Evolutionary conservation across 2,113 vertebrate species (phyloP), one percentile per base, ranked within the genome.

Genomic region (Hypocryptadius cinnamomeus): DNA sequence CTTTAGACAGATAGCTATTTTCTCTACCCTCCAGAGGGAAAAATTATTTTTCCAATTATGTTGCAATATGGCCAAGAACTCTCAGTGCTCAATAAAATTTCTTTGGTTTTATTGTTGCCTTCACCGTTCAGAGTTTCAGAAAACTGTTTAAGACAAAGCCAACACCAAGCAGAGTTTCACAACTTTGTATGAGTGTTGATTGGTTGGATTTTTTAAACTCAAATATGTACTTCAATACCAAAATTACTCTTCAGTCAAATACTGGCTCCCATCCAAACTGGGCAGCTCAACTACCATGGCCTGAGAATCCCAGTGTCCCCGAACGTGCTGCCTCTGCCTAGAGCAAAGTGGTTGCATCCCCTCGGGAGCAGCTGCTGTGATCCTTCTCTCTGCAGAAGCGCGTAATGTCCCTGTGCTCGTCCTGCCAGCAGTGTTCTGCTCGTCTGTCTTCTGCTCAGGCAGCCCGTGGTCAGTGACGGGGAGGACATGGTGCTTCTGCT

Each of bases 341-440:
- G 37, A 47, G 28, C 31, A 13, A 40, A 64, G 78, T 25, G 27
- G 37, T 35, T 56, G 50, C 27, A 30, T 42, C 30, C 50, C 56
- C 45, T 57, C 15, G 24, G 3, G 2, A 51, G 54, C 56, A 90
- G 93, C 56, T 76, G 31, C 28, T 40, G 0, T 13, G 37, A 9
- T 28, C 31, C 31, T 35, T 3, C 73, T 84, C 50, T 14, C 0
- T 3, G 59, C 64, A 78, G 64, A 74, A 69, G 28, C 3, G 0
- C 0, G 0, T 40, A 4, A 4, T 3, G 8, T 54, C 77, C 50
- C 63, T 24, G 1, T 33, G 69, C 64, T 80, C 3, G 0, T 13
- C 3, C 14, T 27, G 21, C 20, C 68, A 28, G 3, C 47, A 25
- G 28, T 5, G 42, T 28, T 94, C 64, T 80, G 68, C 30, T 50